Percentiles rank a stretch among this genome's conserved stretches.
phyloP scores from a whole-genome alignment of 2,797 vertebrate genomes.

The Meda fulgida region DNA sequence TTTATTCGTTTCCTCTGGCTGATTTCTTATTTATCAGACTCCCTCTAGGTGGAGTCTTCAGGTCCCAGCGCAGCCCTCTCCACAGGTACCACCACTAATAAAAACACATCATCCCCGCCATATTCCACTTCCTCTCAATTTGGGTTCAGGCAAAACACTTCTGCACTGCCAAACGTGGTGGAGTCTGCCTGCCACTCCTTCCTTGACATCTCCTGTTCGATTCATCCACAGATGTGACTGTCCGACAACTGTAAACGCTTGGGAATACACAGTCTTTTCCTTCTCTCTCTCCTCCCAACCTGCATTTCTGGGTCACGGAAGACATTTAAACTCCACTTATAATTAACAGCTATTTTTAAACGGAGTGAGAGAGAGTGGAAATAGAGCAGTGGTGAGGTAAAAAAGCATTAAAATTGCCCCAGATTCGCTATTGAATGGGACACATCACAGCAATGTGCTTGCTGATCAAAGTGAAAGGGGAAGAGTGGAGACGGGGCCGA shows the following conservation, averaged over 20 bases:
- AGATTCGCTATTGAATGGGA: constrained; percentile 99
- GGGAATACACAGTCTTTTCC: constrained; percentile 65
- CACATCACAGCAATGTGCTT: constrained; percentile 99
- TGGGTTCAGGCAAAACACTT: constrained; percentile 35
- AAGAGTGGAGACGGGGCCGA: constrained; percentile 92
- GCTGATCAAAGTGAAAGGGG: constrained; percentile 98
- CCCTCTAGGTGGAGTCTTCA: constrained; percentile 76
- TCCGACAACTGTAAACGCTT: constrained; percentile 68
- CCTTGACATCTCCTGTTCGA: background rate
- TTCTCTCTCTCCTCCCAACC: constrained; percentile 80
- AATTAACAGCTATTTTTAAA: constrained; percentile 99
- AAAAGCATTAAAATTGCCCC: constrained; percentile 99
- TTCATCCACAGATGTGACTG: constrained; percentile 42
- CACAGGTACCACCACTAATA: constrained; percentile 49
- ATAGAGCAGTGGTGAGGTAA: constrained; percentile 99
- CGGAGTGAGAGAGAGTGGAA: constrained; percentile 96
- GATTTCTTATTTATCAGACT: constrained; percentile 83
- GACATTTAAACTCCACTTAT: constrained; percentile 99
- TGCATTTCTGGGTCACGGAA: constrained; percentile 99
- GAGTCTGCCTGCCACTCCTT: constrained; percentile 3
- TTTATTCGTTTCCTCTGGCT: constrained; percentile 78
- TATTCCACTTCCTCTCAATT: constrained; percentile 73
- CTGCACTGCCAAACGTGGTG: constrained; percentile 50
- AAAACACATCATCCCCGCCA: constrained; percentile 51
- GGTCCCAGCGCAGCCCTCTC: constrained; percentile 74